Conservation (phyloP, 2,888 invertebrate species). For the Heliconius charithonia region DNA sequence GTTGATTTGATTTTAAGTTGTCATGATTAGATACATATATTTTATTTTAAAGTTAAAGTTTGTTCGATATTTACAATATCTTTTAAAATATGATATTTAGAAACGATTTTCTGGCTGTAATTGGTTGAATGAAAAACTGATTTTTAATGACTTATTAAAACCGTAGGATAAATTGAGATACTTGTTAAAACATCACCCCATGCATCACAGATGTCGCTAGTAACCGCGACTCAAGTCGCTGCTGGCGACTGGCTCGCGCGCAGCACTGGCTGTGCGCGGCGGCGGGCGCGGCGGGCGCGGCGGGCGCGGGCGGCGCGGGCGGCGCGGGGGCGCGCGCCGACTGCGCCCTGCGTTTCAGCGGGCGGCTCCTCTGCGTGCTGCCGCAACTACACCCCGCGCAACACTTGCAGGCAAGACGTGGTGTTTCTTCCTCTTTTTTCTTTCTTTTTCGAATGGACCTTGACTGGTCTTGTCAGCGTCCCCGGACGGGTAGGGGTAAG, state of each 20-base stretch:
- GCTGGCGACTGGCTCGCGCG: constrained; percentile 65
- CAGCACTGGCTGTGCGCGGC: constrained; percentile 72
- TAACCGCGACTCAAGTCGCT: constrained; percentile 62
- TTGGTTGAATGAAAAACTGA: not conserved
- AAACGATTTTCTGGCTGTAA: not conserved
- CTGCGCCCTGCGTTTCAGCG: constrained; percentile 66
- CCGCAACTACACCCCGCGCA: constrained; percentile 63
- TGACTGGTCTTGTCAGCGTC: no score
- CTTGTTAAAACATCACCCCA: not conserved
- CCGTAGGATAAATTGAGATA: not conserved
- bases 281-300: constrained; percentile 54
- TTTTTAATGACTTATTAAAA: not conserved
- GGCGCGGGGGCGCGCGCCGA: constrained; percentile 55
- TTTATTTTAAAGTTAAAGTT: no score
- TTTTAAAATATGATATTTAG: no score
- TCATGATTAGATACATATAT: no score
- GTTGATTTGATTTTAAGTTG: no score
- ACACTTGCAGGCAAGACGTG: constrained; percentile 80
- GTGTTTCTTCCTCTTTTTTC: not conserved
- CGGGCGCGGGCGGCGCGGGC: constrained; percentile 52
- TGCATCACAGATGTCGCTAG: constrained; percentile 57
- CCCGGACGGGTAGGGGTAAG: no score
- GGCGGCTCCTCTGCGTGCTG: constrained; percentile 57
- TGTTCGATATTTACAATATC: no score
- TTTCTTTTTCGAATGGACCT: no score